Percentiles rank a stretch among this genome's conserved stretches.
These are phyloP conservation scores for Danio choprae DNA, from an alignment of 2,797 vertebrate genomes.

Conservation along the genomic window DNA sequence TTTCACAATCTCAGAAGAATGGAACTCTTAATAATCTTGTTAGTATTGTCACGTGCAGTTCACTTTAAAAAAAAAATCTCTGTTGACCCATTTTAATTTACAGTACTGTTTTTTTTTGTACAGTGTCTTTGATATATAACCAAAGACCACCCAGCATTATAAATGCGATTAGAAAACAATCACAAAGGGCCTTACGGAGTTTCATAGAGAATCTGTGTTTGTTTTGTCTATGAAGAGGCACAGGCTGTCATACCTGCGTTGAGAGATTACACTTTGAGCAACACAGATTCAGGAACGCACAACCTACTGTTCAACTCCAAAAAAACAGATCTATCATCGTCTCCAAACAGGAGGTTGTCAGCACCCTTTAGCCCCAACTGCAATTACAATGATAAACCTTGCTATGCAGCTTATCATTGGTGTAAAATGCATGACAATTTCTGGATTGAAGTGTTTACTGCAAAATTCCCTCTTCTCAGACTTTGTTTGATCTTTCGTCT, in stretches of 20 bases:
- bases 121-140: neutral
- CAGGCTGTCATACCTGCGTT: constrained; percentile 6
- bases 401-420: constrained; percentile 37
- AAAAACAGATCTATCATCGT: constrained; percentile 16
- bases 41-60: neutral
- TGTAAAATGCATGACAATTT: constrained; percentile 21
- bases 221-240: constrained; percentile 23
- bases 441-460: constrained; percentile 14
- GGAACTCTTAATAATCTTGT: neutral
- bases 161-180: neutral
- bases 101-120: constrained; percentile 39
- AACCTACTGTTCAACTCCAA: constrained; percentile 23
- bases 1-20: neutral
- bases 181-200: neutral
- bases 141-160: constrained; percentile 24
- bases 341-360: constrained; percentile 23
- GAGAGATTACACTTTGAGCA: constrained; percentile 47
- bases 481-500: constrained; percentile 16
- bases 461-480: constrained; percentile 18
- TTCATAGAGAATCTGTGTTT: constrained; percentile 9
- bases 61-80: neutral
- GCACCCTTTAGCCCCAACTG: constrained; percentile 31
- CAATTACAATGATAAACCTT: constrained; percentile 48
- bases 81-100: constrained; percentile 53
- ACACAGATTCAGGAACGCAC: neutral